Evolutionary conservation across 2,113 vertebrate species (phyloP).

Genomic region (Crotalus helleri): DNA sequence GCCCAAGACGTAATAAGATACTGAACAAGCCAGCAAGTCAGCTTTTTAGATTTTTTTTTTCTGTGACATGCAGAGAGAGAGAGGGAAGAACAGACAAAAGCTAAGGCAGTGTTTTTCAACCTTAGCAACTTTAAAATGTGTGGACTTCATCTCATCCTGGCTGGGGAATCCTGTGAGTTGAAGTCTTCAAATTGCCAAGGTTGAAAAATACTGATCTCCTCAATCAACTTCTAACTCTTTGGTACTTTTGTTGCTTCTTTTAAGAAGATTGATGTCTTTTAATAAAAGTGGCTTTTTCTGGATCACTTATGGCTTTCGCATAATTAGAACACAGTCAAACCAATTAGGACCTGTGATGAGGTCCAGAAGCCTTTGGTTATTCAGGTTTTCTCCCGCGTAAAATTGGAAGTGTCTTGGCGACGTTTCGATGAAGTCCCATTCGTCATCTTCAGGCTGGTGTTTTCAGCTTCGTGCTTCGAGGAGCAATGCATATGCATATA

Average conservation of each 20-base stretch:
- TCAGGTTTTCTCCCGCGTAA: too few relatives aligned
- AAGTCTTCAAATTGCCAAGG: not conserved
- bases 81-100: slow-evolving; percentile 33
- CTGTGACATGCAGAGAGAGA: slow-evolving; percentile 36
- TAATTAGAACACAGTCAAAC: too few relatives aligned
- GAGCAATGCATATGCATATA: too few relatives aligned
- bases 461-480: too few relatives aligned
- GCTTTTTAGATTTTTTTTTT: slow-evolving; percentile 36
- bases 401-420: too few relatives aligned
- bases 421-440: too few relatives aligned
- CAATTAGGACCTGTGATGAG: too few relatives aligned
- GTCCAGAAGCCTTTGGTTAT: too few relatives aligned
- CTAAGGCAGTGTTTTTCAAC: not conserved
- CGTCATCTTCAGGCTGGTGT: too few relatives aligned
- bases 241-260: slow-evolving; percentile 15
- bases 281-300: not conserved
- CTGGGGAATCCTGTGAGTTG: not conserved
- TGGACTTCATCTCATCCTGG: not conserved
- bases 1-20: slow-evolving; percentile 58
- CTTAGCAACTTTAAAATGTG: not conserved
- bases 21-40: not conserved
- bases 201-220: not conserved
- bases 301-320: not conserved
- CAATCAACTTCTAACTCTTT: slow-evolving; percentile 40
- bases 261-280: not conserved